Percentiles rank a stretch among this genome's conserved stretches.
These are phyloP conservation scores for Eurytoma adleriae DNA, from an alignment of 2,888 invertebrate species.

Conservation along the genomic window DNA sequence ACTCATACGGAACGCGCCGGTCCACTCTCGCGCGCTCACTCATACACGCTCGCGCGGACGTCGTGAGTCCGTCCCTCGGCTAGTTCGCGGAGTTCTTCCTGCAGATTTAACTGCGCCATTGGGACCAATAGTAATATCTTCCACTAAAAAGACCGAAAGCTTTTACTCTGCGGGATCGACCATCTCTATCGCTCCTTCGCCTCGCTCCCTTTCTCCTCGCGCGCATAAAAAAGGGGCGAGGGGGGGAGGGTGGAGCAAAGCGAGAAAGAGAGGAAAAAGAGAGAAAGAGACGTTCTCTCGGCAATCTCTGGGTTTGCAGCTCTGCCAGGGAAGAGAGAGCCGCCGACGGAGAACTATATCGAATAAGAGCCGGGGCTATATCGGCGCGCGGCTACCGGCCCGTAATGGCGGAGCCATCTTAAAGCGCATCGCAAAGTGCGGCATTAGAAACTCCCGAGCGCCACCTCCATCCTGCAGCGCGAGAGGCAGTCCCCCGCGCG, in stretches of 20 bases:
- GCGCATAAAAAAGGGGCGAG: not conserved
- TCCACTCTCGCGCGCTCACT: not conserved
- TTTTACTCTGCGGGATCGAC: conserved; percentile 43
- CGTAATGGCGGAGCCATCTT: conserved; percentile 42
- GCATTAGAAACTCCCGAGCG: conserved; percentile 33
- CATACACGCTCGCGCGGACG: not conserved
- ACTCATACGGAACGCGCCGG: no score
- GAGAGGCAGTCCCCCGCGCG: not conserved
- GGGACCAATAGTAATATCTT: conserved; percentile 62
- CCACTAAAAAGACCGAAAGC: conserved; percentile 55
- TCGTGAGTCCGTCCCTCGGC: not conserved
- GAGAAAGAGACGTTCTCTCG: not conserved
- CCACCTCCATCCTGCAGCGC: not conserved
- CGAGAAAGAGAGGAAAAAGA: not conserved
- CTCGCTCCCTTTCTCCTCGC: not conserved
- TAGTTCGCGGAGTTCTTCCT: conserved; percentile 41
- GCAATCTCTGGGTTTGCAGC: conserved; percentile 17
- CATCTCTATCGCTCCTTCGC: conserved; percentile 20
- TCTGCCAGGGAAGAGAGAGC: not conserved
- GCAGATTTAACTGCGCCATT: conserved; percentile 60
- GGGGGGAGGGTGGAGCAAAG: not conserved
- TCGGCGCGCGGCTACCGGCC: not conserved
- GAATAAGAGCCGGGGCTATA: not conserved
- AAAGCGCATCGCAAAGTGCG: conserved; percentile 41
- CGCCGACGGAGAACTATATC: conserved; percentile 18